Percentiles rank a stretch among this genome's conserved stretches.
Conservation (phyloP, 2,888 invertebrate genomes). For the Ennomos fuscantarius region DNA sequence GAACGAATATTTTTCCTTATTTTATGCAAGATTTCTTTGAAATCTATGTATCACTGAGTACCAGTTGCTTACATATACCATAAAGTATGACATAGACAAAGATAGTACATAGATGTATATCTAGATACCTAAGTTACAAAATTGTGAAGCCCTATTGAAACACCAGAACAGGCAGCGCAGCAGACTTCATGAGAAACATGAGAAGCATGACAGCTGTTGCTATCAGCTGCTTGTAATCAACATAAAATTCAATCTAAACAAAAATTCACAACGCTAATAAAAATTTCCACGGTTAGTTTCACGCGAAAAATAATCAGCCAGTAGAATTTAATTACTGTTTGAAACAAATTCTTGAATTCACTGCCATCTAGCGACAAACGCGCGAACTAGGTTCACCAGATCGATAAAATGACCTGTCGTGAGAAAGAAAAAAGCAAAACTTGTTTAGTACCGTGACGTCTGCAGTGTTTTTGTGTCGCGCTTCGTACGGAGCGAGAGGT, state of each 20-base stretch:
- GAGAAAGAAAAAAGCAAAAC: constrained; percentile 69
- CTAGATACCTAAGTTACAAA: no score
- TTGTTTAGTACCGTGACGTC: constrained; percentile 78
- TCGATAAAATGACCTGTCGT: constrained; percentile 55
- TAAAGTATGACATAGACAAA: no score
- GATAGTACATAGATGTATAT: no score
- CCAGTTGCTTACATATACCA: no score
- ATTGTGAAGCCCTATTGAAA: constrained; percentile 1
- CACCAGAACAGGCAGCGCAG: constrained; percentile 18
- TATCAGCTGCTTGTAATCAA: constrained; percentile 64
- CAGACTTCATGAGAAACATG: constrained; percentile 18
- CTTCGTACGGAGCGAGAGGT: constrained; percentile 47
- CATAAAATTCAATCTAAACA: constrained; percentile 54
- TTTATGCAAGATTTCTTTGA: no score
- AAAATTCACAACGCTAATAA: constrained; percentile 60
- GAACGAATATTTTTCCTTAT: no score
- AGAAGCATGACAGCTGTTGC: constrained; percentile 17
- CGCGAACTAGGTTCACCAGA: constrained; percentile 48
- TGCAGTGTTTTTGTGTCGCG: constrained; percentile 73
- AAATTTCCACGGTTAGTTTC: constrained; percentile 64
- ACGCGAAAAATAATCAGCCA: constrained; percentile 42
- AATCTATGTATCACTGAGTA: no score
- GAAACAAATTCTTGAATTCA: constrained; percentile 26
- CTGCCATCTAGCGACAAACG: constrained; percentile 60
- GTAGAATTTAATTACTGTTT: constrained; percentile 34